Conservation (phyloP, 2,113 vertebrate species). For the Nansenia antarctica region DNA sequence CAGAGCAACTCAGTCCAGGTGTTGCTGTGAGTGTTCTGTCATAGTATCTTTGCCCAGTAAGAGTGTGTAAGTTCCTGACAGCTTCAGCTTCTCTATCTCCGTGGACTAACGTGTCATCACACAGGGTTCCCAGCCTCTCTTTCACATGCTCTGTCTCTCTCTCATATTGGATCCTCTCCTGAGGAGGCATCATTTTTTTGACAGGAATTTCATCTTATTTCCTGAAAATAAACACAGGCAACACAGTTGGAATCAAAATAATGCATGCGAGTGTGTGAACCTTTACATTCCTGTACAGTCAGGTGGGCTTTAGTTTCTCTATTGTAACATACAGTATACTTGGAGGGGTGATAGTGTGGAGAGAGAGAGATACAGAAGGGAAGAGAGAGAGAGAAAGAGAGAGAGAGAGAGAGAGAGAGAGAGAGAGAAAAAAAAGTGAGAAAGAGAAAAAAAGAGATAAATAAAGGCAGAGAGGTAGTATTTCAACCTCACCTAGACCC, state of each 20-base stretch:
- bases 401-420: no score
- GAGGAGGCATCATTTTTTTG: constrained; percentile 65
- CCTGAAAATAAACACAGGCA: constrained; percentile 45
- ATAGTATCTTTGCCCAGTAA: neutral
- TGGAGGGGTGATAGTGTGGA: no score
- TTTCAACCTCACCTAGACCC: constrained; percentile 79
- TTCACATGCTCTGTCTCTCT: neutral
- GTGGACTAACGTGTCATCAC: neutral
- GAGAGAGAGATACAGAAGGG: neutral
- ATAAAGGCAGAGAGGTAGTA: no score
- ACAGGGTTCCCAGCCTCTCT: neutral
- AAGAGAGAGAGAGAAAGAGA: no score
- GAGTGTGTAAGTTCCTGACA: constrained; percentile 1
- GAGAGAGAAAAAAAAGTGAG: no score
- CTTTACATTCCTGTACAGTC: neutral
- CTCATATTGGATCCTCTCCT: neutral
- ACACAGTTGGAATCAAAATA: neutral
- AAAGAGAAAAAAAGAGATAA: no score
- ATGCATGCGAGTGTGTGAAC: neutral
- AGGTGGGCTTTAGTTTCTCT: neutral
- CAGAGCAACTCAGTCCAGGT: constrained; percentile 23
- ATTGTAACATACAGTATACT: neutral
- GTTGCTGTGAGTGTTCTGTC: constrained; percentile 8
- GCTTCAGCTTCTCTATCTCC: neutral
- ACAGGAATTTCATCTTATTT: constrained; percentile 75